Evolutionary conservation across 2,113 vertebrate species (phyloP).

Genomic region (Cranoglanis bouderius): DNA sequence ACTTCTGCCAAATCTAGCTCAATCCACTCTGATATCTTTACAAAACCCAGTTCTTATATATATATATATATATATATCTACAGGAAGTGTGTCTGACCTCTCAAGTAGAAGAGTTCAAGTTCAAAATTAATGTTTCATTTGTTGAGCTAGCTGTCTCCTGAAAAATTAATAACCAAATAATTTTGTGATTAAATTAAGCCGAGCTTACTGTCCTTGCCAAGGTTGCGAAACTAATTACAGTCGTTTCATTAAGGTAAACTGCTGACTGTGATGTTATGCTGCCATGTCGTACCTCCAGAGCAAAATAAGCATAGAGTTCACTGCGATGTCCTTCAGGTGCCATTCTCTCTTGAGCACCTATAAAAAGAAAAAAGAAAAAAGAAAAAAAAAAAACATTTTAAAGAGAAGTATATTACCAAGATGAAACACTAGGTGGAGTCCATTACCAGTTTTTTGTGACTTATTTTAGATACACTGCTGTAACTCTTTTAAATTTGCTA

Average conservation of each 20-base stretch:
- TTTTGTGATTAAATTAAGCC: not conserved
- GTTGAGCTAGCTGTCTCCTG: not conserved
- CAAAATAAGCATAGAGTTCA: slow-evolving; percentile 65
- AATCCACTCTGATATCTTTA: slow-evolving; percentile 30
- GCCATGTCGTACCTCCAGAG: slow-evolving; percentile 76
- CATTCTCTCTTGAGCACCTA: slow-evolving; percentile 42
- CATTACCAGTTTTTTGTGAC: slow-evolving; percentile 33
- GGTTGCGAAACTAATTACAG: not conserved
- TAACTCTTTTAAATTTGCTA: not conserved
- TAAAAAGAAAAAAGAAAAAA: slow-evolving; percentile 12
- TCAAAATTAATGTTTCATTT: not conserved
- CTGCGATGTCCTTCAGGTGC: slow-evolving; percentile 53
- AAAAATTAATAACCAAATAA: not conserved
- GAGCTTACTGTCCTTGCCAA: not conserved
- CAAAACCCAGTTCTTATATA: not conserved
- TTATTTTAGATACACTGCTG: no score
- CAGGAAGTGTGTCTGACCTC: not conserved
- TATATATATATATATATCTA: no score
- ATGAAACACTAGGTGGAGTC: slow-evolving; percentile 56
- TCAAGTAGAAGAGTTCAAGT: not conserved
- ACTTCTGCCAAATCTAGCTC: not conserved
- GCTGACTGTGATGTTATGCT: not conserved
- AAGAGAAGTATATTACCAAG: not conserved
- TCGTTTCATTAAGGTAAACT: not conserved
- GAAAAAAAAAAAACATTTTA: not conserved